A percentile compares a stretch with the other conserved stretches of the same genome.
These are phyloP conservation scores for Netelia inedita DNA, from an alignment of 2,888 invertebrate genomes.

Conservation along the genomic window DNA sequence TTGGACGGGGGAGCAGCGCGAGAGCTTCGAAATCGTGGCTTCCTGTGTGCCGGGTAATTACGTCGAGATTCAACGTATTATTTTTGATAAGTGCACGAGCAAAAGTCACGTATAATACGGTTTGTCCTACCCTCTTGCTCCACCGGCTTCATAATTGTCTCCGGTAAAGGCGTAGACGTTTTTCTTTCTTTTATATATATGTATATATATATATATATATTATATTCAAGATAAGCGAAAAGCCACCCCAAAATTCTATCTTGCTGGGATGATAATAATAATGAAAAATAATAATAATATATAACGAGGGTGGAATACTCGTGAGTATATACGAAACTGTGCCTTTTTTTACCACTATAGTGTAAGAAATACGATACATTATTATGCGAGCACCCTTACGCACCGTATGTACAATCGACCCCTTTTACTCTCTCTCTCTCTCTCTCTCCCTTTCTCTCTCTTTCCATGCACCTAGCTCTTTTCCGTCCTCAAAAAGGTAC, in stretches of 20 bases:
- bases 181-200: neutral
- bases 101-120: constrained; percentile 57
- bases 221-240: neutral
- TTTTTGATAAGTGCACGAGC: constrained; percentile 54
- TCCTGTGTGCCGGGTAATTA: constrained; percentile 48
- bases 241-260: neutral
- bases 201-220: neutral
- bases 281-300: neutral
- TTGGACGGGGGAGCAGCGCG: constrained; percentile 40
- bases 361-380: constrained; percentile 20
- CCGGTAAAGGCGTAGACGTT: too few relatives aligned
- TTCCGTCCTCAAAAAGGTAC: constrained; percentile 23
- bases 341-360: constrained; percentile 53
- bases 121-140: neutral
- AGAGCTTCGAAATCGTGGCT: constrained; percentile 47
- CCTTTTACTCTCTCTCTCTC: neutral
- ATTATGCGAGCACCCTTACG: constrained; percentile 21
- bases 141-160: neutral
- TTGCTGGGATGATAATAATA: neutral
- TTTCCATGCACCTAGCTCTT: neutral
- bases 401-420: neutral
- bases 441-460: neutral
- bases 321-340: constrained; percentile 41
- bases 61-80: constrained; percentile 53
- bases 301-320: constrained; percentile 12